A percentile compares a stretch with the other conserved stretches of the same genome.
Conservation (phyloP, 2,797 vertebrate genomes). For the Chaetodon trifasciatus region DNA sequence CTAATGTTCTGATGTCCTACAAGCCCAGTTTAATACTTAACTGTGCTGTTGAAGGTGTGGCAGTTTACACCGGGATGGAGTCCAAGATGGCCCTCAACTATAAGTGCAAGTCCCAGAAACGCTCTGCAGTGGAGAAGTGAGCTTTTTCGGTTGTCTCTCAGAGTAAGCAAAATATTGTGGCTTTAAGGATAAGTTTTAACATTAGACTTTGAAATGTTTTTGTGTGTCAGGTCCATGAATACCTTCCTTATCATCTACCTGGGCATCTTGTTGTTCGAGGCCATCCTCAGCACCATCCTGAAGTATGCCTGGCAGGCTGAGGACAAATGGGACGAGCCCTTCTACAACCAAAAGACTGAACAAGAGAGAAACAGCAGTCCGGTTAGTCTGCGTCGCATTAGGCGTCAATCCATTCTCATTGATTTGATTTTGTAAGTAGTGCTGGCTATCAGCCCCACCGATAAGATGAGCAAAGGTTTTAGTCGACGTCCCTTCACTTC, state of each 20-base stretch:
- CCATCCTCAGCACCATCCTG: slow-evolving; percentile 95
- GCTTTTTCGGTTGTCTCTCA: slow-evolving; percentile 46
- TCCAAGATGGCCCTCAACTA: slow-evolving; percentile 99
- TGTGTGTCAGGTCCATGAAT: slow-evolving; percentile 93
- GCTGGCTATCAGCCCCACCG: slow-evolving; percentile 6
- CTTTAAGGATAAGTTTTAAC: neutral
- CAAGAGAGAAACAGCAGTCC: slow-evolving; percentile 97
- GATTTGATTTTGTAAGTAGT: slow-evolving; percentile 35
- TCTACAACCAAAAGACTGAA: slow-evolving; percentile 96
- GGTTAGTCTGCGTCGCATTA: slow-evolving; percentile 79
- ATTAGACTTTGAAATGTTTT: neutral
- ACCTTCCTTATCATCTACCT: slow-evolving; percentile 97
- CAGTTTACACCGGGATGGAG: slow-evolving; percentile 99
- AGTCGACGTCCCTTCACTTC: neutral
- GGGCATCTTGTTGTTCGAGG: slow-evolving; percentile 95
- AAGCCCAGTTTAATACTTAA: neutral
- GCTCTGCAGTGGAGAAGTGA: slow-evolving; percentile 98
- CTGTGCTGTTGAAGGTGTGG: slow-evolving; percentile 89
- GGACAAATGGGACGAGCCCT: slow-evolving; percentile 94
- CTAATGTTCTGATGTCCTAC: neutral
- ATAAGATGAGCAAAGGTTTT: slow-evolving; percentile 47
- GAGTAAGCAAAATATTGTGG: neutral
- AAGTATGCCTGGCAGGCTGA: slow-evolving; percentile 98
- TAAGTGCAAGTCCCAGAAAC: slow-evolving; percentile 99
- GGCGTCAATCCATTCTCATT: slow-evolving; percentile 27